Conservation (phyloP, 2,797 vertebrate species). For the Enteromius unitaeniatus region DNA sequence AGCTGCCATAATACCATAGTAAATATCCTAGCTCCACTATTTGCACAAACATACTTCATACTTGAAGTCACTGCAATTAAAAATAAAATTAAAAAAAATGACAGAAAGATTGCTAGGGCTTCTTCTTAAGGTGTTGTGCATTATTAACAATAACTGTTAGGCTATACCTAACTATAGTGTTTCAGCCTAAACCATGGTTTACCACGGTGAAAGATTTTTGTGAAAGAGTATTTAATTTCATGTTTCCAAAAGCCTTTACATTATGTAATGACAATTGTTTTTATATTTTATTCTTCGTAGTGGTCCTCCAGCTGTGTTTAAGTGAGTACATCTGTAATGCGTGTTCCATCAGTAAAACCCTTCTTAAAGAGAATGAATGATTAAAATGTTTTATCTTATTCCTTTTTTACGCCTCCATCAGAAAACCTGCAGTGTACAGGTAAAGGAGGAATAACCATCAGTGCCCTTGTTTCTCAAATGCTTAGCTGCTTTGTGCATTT, state of each 20-base stretch:
- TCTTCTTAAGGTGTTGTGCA: too few species aligned
- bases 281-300: constrained; percentile 11
- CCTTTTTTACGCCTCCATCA: constrained; percentile 10
- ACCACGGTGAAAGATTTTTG: neutral
- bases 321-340: constrained; percentile 35
- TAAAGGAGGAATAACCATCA: neutral
- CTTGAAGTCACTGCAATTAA: neutral
- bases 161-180: neutral
- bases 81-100: neutral
- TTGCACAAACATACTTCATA: neutral
- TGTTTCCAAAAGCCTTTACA: neutral
- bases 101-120: neutral
- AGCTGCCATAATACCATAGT: neutral
- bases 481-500: constrained; percentile 9
- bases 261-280: constrained; percentile 12
- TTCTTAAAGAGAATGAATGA: neutral
- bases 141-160: neutral
- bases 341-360: neutral
- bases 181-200: neutral
- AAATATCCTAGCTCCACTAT: neutral
- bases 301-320: constrained; percentile 27
- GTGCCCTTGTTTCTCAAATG: neutral
- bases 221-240: neutral
- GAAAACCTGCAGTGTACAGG: constrained; percentile 29
- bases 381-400: neutral